Evolutionary conservation across 30 jellyfish, hydroid and myxozoan species (phyloP).

Genomic region (Cassiopea xamachana): DNA sequence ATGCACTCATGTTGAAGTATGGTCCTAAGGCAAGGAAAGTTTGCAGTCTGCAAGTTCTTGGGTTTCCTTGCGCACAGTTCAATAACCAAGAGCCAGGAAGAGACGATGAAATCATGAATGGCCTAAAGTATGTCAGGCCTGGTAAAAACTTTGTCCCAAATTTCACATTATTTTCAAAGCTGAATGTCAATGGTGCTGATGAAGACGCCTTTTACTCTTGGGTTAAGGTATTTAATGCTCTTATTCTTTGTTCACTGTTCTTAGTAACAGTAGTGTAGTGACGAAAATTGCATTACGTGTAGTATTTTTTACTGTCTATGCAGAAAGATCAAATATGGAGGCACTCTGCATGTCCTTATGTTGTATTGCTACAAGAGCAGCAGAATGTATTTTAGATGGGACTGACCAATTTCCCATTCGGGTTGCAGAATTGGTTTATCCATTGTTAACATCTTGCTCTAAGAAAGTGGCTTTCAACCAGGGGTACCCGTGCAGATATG

Average conservation of each 20-base stretch:
- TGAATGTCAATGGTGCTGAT: constrained; percentile 89
- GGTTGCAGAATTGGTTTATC: no score
- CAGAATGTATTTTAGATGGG: no score
- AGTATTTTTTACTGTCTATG: no score
- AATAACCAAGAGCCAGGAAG: constrained; percentile 93
- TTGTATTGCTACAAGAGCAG: no score
- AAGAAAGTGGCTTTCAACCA: no score
- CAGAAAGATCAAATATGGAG: no score
- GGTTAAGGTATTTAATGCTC: constrained; percentile 74
- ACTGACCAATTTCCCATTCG: no score
- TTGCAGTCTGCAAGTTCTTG: constrained; percentile 74
- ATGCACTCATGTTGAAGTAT: constrained; percentile 87
- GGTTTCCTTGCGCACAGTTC: constrained; percentile 88
- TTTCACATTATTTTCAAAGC: constrained; percentile 74
- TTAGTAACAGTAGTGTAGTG: no score
- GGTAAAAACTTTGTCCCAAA: constrained; percentile 91
- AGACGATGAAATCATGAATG: constrained; percentile 81
- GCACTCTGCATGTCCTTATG: no score
- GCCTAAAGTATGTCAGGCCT: constrained; percentile 92
- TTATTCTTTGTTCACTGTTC: background rate
- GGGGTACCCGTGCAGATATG: no score
- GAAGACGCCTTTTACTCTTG: constrained; percentile 74
- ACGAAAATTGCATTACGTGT: no score
- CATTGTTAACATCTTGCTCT: no score
- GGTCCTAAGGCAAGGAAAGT: constrained; percentile 53